A percentile compares a stretch with the other conserved stretches of the same genome.
These are phyloP conservation scores for Leptinotarsa peninsularis DNA, from an alignment of 2,888 invertebrate genomes.

Conservation along the genomic window DNA sequence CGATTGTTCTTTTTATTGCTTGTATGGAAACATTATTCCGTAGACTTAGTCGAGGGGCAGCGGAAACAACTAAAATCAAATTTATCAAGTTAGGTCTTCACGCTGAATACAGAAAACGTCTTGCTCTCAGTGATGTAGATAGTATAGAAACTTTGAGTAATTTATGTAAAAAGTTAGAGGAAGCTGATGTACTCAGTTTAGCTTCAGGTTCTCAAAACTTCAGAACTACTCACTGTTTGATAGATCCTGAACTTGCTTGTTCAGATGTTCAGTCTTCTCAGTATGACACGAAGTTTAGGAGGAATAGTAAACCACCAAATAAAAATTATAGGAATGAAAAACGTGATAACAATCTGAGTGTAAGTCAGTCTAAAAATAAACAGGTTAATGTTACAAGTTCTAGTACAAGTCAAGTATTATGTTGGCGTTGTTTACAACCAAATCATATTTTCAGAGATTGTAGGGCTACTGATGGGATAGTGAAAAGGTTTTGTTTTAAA, in stretches of 20 bases:
- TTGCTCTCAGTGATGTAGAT: too few relatives aligned
- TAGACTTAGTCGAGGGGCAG: neutral
- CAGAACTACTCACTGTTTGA: neutral
- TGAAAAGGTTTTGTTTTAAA: too few relatives aligned
- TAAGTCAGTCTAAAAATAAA: neutral
- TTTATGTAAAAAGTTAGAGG: neutral
- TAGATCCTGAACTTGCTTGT: neutral
- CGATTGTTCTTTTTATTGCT: neutral
- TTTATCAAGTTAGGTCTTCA: conserved; percentile 1
- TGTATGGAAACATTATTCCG: neutral
- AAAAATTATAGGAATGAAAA: neutral
- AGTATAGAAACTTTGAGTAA: too few relatives aligned
- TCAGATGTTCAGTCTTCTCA: neutral
- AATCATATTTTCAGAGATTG: too few relatives aligned
- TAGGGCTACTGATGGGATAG: too few relatives aligned
- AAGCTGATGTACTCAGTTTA: neutral
- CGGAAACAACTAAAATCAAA: neutral
- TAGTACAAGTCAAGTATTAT: too few relatives aligned
- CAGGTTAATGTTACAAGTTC: neutral
- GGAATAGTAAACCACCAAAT: neutral
- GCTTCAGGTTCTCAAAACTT: neutral
- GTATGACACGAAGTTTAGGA: neutral
- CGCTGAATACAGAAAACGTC: neutral
- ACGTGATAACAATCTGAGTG: neutral
- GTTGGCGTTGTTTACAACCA: too few relatives aligned